phyloP scores from a whole-genome alignment of 2,888 invertebrate genomes.

The Sisyra terminalis region DNA sequence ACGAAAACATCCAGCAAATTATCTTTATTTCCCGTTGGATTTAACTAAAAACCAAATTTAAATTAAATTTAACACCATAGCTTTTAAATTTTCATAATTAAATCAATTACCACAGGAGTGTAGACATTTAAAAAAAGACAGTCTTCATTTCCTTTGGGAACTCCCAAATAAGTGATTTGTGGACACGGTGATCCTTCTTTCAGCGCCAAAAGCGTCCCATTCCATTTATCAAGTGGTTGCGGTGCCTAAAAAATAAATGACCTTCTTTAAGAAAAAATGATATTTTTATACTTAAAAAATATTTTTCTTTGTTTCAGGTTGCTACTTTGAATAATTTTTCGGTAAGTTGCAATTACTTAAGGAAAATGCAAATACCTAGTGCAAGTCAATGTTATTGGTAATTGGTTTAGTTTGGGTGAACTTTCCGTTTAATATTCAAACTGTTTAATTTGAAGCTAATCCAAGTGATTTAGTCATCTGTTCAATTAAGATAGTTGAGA shows the following conservation, averaged over 20 bases:
- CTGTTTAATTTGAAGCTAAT: too few species aligned
- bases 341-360: neutral
- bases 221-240: constrained; percentile 5
- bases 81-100: neutral
- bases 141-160: constrained; percentile 1
- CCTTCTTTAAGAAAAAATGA: neutral
- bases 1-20: constrained; percentile 32
- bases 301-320: neutral
- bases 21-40: neutral
- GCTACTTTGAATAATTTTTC: neutral
- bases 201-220: neutral
- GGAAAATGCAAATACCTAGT: too few species aligned
- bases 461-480: too few species aligned
- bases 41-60: neutral
- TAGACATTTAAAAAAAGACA: constrained; percentile 8
- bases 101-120: constrained; percentile 1
- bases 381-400: too few species aligned
- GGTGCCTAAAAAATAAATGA: constrained; percentile 5
- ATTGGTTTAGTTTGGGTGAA: too few species aligned
- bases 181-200: constrained; percentile 4
- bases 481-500: too few species aligned
- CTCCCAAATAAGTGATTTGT: constrained; percentile 1
- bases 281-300: neutral
- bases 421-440: too few species aligned
- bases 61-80: neutral